Evolutionary conservation across 2,888 invertebrate genomes (phyloP).

Genomic region (Malthinus flaveolus): DNA sequence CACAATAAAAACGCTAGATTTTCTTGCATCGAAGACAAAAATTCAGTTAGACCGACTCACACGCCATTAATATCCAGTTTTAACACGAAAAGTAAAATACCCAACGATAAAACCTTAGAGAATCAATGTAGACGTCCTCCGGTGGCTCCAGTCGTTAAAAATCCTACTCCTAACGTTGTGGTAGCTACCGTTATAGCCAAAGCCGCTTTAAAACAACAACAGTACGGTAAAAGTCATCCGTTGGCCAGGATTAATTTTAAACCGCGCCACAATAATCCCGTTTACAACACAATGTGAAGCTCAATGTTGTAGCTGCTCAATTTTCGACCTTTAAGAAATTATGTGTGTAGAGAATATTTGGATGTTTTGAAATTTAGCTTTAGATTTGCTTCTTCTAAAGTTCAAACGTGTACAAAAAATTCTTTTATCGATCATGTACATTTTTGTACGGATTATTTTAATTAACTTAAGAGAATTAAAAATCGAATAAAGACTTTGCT

Average conservation of each 20-base stretch:
- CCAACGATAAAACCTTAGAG: constrained; percentile 38
- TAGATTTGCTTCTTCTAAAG: too few species aligned
- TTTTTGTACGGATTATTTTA: too few species aligned
- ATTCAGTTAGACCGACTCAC: constrained; percentile 36
- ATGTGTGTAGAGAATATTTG: too few species aligned
- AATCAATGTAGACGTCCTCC: constrained; percentile 52
- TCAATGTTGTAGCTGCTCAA: constrained; percentile 25
- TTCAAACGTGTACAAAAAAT: too few species aligned
- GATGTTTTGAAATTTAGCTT: too few species aligned
- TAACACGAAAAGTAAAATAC: constrained; percentile 33
- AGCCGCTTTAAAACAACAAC: constrained; percentile 78
- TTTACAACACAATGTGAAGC: constrained; percentile 87
- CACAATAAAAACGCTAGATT: constrained; percentile 39
- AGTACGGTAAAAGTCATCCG: constrained; percentile 92
- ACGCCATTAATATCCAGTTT: constrained; percentile 43
- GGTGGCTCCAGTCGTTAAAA: constrained; percentile 50
- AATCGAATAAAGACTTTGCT: too few species aligned
- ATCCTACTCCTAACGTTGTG: constrained; percentile 56
- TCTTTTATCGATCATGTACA: too few species aligned
- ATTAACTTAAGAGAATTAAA: too few species aligned
- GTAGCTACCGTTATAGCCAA: constrained; percentile 71
- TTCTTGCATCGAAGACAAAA: constrained; percentile 50
- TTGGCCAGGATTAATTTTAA: constrained; percentile 83
- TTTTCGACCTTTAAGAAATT: background rate
- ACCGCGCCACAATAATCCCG: constrained; percentile 77